These are phyloP conservation scores for Trachurus trachurus DNA, from an alignment of 2,797 vertebrate genomes.

Conservation along the genomic window DNA sequence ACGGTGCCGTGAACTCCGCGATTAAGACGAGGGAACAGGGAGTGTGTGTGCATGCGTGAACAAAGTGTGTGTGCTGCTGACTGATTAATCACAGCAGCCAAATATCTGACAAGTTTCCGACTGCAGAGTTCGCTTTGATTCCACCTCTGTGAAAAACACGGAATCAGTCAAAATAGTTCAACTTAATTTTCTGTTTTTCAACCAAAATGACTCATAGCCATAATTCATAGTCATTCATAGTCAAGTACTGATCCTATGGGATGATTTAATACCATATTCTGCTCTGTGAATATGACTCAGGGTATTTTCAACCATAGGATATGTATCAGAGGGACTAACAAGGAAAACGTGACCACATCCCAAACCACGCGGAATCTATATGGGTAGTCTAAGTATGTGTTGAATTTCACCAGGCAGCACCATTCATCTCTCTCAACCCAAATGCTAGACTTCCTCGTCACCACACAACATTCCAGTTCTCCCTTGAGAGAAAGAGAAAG, in stretches of 20 bases:
- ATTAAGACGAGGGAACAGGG: constrained; percentile 18
- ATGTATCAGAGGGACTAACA: constrained; percentile 58
- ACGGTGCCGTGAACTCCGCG: constrained; percentile 1
- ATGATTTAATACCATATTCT: constrained; percentile 47
- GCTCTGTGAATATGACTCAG: constrained; percentile 44
- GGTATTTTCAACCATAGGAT: constrained; percentile 38
- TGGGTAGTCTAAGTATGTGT: constrained; percentile 61
- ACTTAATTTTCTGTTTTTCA: constrained; percentile 15
- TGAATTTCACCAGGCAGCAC: constrained; percentile 60
- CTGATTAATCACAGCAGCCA: constrained; percentile 15
- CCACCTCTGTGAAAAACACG: neutral
- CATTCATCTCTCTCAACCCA: constrained; percentile 53
- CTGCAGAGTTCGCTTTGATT: neutral
- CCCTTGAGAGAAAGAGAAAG: constrained; percentile 38
- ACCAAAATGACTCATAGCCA: constrained; percentile 38
- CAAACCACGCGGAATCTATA: constrained; percentile 61
- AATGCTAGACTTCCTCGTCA: constrained; percentile 55
- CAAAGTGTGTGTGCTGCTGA: constrained; percentile 7
- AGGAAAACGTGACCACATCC: constrained; percentile 62
- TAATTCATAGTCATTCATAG: constrained; percentile 48
- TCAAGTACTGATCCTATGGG: constrained; percentile 38
- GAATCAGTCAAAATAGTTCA: constrained; percentile 9
- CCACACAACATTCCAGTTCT: constrained; percentile 64
- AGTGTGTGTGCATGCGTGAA: constrained; percentile 1
- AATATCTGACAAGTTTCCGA: constrained; percentile 15